Base-by-base conservation (phyloP, 2,888 invertebrate species). In the Pollenia amentaria region DNA sequence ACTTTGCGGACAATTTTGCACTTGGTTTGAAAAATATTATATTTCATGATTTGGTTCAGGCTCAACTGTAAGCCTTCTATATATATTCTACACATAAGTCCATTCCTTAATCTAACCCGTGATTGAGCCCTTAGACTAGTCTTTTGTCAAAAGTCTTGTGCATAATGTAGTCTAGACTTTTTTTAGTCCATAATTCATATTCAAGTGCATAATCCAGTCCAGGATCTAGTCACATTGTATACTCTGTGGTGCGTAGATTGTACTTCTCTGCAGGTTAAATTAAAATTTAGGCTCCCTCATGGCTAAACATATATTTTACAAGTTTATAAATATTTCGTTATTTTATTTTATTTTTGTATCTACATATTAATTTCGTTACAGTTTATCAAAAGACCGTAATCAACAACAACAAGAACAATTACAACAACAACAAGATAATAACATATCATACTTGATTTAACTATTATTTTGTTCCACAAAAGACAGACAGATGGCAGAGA, bases 281-380 rank as follows among this genome's bases (percentile, higher is more conserved):
- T 2, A 21, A 70, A 70, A 40, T 55, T 55, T 42, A 55, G 44
- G 21, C 6, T 16, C n/a, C 44, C 44, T 21, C 21, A 21, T 67
- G 29, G 48, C 48, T 46, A 67, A 67, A 48, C 14, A 14, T 16
- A n/a, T 38, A 48, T 38, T 14, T 46, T 67, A 3, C 29, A n/a
- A 21, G 42, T 53, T 44, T 18, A 2, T 51, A 60, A 12, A 11
- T 11, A 62, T 16, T 69, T 57, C 7, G 57, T 51, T 29, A 21
- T 78, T 48, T 70, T 8, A 48, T 44, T 48, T 57, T 62, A 16
- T 7, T 53, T 46, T 60, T 42, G 14, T 57, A 0, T 44, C 51
- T 53, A n/a, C n/a, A n/a, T n/a, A 75, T 57, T 46, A 55, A 67
- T 75, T 60, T 84, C 73, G 9, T 84, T 84, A 46, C 78, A 84